Conservation (phyloP, 2,888 invertebrate species). For the Mesoligia furuncula region DNA sequence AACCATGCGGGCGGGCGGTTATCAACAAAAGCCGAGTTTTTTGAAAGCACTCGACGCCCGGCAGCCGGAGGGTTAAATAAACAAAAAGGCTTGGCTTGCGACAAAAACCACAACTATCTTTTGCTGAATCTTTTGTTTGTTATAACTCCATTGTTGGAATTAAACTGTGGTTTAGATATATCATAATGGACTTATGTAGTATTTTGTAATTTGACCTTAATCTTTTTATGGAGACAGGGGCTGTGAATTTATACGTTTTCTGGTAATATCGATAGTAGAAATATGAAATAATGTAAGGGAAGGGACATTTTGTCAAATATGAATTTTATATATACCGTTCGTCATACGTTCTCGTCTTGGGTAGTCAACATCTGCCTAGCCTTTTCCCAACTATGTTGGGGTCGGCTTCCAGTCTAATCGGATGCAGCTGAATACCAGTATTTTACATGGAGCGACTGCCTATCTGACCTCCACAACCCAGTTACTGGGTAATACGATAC, state of each 20-base stretch:
- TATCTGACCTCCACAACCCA: no score
- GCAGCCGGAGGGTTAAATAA: conserved; percentile 49
- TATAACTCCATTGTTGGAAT: conserved; percentile 50
- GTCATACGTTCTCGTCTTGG: no score
- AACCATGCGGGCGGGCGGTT: conserved; percentile 67
- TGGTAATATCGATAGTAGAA: background rate
- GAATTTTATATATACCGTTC: no score
- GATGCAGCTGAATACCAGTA: no score
- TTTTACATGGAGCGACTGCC: no score
- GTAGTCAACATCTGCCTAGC: no score
- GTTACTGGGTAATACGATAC: no score
- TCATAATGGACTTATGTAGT: conserved; percentile 8
- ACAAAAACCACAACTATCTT: conserved; percentile 61
- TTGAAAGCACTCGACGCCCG: conserved; percentile 45
- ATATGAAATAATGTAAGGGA: no score
- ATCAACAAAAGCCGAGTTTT: conserved; percentile 64
- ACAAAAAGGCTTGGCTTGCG: conserved; percentile 55
- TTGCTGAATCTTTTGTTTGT: conserved; percentile 59
- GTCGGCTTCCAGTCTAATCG: no score
- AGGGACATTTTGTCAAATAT: no score
- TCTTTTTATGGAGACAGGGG: background rate
- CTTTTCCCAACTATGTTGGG: no score
- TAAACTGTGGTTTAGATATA: conserved; percentile 37
- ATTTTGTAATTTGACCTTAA: background rate
- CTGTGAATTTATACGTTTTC: background rate